Evolutionary conservation across 2,113 vertebrate species (phyloP).

Genomic region (Neomonachus schauinslandi): DNA sequence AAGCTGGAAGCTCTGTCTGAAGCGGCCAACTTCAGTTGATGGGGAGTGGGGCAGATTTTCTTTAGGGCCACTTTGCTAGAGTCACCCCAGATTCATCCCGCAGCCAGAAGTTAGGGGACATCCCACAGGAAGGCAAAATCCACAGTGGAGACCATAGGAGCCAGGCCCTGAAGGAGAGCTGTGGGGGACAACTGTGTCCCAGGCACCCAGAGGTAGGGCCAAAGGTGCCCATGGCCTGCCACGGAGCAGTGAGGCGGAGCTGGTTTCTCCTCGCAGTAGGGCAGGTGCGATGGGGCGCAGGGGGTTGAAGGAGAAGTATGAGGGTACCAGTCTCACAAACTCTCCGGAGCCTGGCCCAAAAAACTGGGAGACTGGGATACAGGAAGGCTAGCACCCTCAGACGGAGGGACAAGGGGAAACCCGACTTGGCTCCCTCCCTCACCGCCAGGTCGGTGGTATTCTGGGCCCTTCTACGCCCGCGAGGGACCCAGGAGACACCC

Average conservation of each 20-base stretch:
- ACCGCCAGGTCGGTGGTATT: neutral
- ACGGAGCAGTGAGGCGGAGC: rapidly evolving
- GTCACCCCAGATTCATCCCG: neutral
- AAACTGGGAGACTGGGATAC: neutral
- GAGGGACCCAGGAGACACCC: rapidly evolving
- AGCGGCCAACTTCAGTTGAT: neutral
- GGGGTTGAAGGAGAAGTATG: rapidly evolving
- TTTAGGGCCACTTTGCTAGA: neutral
- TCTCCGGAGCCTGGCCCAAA: neutral
- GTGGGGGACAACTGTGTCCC: rapidly evolving
- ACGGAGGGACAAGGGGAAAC: rapidly evolving
- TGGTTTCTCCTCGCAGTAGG: neutral
- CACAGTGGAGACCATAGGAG: neutral
- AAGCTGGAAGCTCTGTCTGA: neutral
- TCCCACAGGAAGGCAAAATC: neutral
- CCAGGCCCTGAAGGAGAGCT: neutral
- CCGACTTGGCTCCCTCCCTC: rapidly evolving
- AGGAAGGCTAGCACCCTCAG: neutral
- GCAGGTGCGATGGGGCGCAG: rapidly evolving
- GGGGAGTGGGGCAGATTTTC: neutral
- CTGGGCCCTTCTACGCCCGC: neutral
- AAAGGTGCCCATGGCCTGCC: neutral
- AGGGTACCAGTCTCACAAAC: neutral
- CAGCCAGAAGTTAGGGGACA: neutral
- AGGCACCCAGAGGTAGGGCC: rapidly evolving